Base-by-base conservation (phyloP, 2,113 vertebrate species). In the Phainopepla nitens region DNA sequence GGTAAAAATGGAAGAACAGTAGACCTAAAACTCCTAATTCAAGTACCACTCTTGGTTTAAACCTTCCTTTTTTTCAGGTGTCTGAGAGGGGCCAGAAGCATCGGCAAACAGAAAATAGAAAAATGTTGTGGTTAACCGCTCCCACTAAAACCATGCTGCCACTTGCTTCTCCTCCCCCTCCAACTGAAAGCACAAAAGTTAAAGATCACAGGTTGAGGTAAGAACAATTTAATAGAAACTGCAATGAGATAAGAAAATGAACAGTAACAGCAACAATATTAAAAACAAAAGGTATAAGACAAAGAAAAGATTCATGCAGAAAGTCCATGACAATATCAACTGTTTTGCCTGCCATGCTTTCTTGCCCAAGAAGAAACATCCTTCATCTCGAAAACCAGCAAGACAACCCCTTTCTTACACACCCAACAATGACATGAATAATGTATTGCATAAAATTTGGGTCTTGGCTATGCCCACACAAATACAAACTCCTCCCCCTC, bases 261-360 rank as follows among this genome's bases (percentile, higher is more conserved):
- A 41, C 20, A 61, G 13, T 39, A 47, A 35, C 20, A 79, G 16
- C 13, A 70, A 27, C 13, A 56, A 35, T 49, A 35, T 47, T 35
- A 49, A 41, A 31, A 79, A 17, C 6, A 56, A 41, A 41, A 62
- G 0, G 1, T 27, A 10, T 22, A 22, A 64, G 21, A 54, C 7
- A 71, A 47, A 44, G 10, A 62, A 17, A 87, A n/a, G 0, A 61
- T 39, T 61, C 16, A 21, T 17, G 29, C 13, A 45, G n/a, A 21
- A 65, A 29, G 14, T 49, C 24, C 16, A 22, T 3, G 0, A 54
- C 20, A 41, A 29, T 12, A 14, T 15, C 10, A 15, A 13, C 7
- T 7, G 1, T 41, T 62, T 62, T 1, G 0, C 19, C 33, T 10
- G 5, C 45, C 28, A 18, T 0, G 1, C 3, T 35, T 71, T 80